Base-by-base conservation (phyloP, 2,797 vertebrate genomes). In the Carapus acus region DNA sequence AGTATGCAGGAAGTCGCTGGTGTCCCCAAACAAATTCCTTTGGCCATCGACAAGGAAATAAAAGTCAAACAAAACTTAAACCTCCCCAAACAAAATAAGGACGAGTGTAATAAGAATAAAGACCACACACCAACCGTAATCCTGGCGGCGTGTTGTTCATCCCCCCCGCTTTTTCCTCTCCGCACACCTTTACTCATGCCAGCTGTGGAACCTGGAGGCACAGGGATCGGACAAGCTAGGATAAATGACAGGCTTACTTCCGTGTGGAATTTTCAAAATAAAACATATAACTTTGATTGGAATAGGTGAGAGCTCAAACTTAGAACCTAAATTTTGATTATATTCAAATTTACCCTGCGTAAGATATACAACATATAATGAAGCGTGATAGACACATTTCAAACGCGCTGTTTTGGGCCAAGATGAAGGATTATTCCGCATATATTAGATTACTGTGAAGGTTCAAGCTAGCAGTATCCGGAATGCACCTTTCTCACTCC, bases 91-190 rank as follows among this genome's bases (percentile, higher is more conserved):
- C 24, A 8, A 41, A 40, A 63, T 27, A 49, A 27, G 24, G 4
- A n/a, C n/a, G n/a, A 62, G 21, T 53, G 27, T 71, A 77, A 69
- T 56, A 74, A 69, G 77, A 79, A 51, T 17, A 33, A 72, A 74
- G 58, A 85, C 71, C 85, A 87, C 81, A 78, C 85, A 89, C 87
- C 88, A 90, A 86, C 83, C 89, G 81, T 86, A 90, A 79, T 81
- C 86, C 87, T 54, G 87, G 85, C 68, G 82, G 77, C 62, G 85
- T 73, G 78, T 67, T 89, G 82, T 85, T 86, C 83, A 87, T 84
- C 46, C 70, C 81, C 80, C 67, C 76, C 76, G 82, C 76, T 80
- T 74, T 75, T 33, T 52, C 69, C 59, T 80, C 79, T 69, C 69
- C 60, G 74, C 50, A 46, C 55, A 65, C 62, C 73, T 76, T 74